A percentile compares a stretch with the other conserved stretches of the same genome.
Conservation (phyloP, 2,888 invertebrate species). For the Phaedon cochleariae region DNA sequence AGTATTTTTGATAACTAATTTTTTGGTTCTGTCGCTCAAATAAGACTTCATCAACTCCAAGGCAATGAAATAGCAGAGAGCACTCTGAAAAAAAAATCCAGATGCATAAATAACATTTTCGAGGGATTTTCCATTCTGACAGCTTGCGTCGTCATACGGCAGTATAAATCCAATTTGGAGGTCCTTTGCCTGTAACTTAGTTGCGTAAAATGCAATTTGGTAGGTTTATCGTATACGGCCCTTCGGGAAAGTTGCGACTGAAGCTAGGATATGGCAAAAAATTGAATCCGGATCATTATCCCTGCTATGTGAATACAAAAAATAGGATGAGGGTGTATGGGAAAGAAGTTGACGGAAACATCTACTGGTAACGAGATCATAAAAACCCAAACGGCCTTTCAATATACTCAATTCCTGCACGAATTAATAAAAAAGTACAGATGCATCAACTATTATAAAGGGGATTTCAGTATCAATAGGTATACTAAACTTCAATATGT, state of each 20-base stretch:
- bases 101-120: slow-evolving; percentile 9
- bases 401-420: too few species aligned
- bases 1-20: too few species aligned
- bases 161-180: slow-evolving; percentile 20
- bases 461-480: too few species aligned
- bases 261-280: slow-evolving; percentile 1
- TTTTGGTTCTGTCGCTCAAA: too few species aligned
- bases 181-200: slow-evolving; percentile 15
- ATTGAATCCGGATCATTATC: slow-evolving; percentile 18
- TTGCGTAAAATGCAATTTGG: slow-evolving; percentile 17
- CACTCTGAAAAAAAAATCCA: neutral
- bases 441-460: too few species aligned
- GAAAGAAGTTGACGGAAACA: neutral
- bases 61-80: neutral
- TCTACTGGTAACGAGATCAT: neutral
- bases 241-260: slow-evolving; percentile 9
- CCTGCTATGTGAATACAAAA: slow-evolving; percentile 7
- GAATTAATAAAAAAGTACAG: too few species aligned
- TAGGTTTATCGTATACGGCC: slow-evolving; percentile 16
- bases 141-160: slow-evolving; percentile 15
- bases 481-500: too few species aligned
- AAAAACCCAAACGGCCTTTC: neutral
- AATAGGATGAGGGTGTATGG: slow-evolving; percentile 4
- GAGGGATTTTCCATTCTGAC: slow-evolving; percentile 17
- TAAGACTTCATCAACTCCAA: too few species aligned